Percentiles rank a stretch among this genome's conserved stretches.
phyloP scores from a whole-genome alignment of 2,888 invertebrate species.

The Ectobius pallidus region DNA sequence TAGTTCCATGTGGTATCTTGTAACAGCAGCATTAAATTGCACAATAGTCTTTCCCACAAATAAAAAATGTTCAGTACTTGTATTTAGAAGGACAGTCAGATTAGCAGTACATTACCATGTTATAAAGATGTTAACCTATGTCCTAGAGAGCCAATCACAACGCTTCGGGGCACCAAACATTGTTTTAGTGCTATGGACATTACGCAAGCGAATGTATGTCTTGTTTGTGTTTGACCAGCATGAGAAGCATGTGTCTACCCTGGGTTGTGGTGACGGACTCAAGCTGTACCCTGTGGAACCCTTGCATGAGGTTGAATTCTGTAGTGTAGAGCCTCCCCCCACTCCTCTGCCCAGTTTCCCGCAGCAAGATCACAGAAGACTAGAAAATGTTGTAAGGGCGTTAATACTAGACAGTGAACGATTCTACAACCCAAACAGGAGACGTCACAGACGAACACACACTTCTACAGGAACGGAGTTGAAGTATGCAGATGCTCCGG shows the following conservation, averaged over 20 bases:
- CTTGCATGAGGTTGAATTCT: constrained; percentile 13
- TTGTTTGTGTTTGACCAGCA: constrained; percentile 16
- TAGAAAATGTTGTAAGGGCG: constrained; percentile 49
- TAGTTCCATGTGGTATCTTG: too few relatives aligned
- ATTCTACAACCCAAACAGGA: constrained; percentile 54
- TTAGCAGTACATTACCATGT: too few relatives aligned
- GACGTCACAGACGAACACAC: constrained; percentile 51
- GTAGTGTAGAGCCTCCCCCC: neutral
- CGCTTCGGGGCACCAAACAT: too few relatives aligned
- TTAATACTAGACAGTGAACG: constrained; percentile 54
- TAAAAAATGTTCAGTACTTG: too few relatives aligned
- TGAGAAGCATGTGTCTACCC: constrained; percentile 18
- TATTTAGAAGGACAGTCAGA: too few relatives aligned
- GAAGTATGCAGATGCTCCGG: constrained; percentile 48
- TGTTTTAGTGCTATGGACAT: too few relatives aligned
- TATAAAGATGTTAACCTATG: too few relatives aligned
- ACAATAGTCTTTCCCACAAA: too few relatives aligned
- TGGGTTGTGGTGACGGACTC: constrained; percentile 23
- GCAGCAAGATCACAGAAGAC: constrained; percentile 32
- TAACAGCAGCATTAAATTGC: too few relatives aligned
- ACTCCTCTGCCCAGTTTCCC: too few relatives aligned
- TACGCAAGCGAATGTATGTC: constrained; percentile 11
- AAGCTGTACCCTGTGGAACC: constrained; percentile 29
- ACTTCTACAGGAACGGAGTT: constrained; percentile 55
- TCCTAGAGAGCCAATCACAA: too few relatives aligned